Evolutionary conservation across 2,113 vertebrate genomes (phyloP).

Genomic region (Gopherus evgoodei): DNA sequence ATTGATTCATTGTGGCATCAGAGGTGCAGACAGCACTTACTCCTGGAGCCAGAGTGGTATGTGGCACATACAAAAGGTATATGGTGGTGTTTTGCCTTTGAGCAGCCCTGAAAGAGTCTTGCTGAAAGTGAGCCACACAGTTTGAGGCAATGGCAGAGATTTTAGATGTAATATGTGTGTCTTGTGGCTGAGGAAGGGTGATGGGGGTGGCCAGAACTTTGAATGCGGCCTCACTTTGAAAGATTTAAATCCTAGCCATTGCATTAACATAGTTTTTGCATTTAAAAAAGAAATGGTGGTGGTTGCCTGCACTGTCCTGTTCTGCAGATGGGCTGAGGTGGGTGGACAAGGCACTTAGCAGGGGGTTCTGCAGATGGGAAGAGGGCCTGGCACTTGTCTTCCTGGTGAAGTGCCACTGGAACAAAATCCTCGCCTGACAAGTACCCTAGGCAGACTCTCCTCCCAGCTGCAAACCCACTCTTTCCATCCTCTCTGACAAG

Average conservation of each 20-base stretch:
- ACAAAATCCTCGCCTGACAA: not conserved
- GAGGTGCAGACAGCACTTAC: not conserved
- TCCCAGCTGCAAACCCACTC: not conserved
- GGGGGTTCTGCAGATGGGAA: not conserved
- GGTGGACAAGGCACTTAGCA: not conserved
- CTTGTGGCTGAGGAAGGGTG: not conserved
- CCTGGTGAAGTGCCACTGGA: not conserved
- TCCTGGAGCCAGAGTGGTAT: not conserved
- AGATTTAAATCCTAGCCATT: not conserved
- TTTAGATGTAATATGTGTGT: not conserved
- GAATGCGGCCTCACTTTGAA: not conserved
- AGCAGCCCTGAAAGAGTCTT: not conserved
- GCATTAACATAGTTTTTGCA: conserved; percentile 22
- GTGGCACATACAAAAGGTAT: not conserved
- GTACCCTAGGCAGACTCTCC: not conserved
- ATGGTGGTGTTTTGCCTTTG: not conserved
- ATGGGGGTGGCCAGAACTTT: not conserved
- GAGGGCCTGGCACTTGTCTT: not conserved
- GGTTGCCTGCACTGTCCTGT: conserved; percentile 18
- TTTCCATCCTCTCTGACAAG: not conserved
- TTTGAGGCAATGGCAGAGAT: not conserved
- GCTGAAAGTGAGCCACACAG: not conserved
- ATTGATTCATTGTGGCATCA: not conserved
- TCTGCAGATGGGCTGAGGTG: not conserved
- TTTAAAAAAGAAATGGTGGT: not conserved